Base-by-base conservation (phyloP, 2,797 vertebrate species). In the Eulemur mongoz region DNA sequence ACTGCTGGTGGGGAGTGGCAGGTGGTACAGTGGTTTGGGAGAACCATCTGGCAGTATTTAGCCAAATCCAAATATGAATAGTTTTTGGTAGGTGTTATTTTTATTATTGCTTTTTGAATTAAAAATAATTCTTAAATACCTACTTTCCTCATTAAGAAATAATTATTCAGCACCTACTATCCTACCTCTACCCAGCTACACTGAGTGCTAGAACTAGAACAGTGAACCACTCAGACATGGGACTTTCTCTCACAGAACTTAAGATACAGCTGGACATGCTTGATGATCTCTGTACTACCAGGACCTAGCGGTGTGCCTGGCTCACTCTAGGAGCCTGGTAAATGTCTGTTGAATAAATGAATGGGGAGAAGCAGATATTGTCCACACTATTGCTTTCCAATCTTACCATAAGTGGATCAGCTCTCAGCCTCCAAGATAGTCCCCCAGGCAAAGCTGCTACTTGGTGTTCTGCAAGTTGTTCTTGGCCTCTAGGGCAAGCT, bases 121-220 rank as follows among this genome's bases (percentile, higher is more conserved):
- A 84, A 81, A 81, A 93, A 54, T 72, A 90, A 88, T 59, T 5
- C 92, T 43, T 75, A 25, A 70, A 72, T 4, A 61, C 20, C 4
- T 72, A 18, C 20, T 82, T 84, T 59, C 79, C n/a, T 96, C 22
- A 91, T 43, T 65, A 89, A 96, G 93, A 95, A 75, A 89, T 45
- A 48, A 57, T n/a, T n/a, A 43, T 32, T 45, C n/a, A 38, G 3
- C 27, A 75, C 38, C 32, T 76, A 38, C 35, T 88, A 54, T 75
- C 25, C 11, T 15, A 59, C 2, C 43, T 81, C n/a, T 54, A 7
- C 18, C 23, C 54, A 63, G 22, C 20, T 76, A 50, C 88, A 11
- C 32, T 48, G 10, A 27, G 20, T 70, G 35, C 52, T 67, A 72
- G 73, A 48, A 75, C n/a, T 23, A 38, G 50, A 85, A 23, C 4